These are phyloP conservation scores for Poecilia gillii DNA, from an alignment of 2,797 vertebrate species.

Conservation along the genomic window DNA sequence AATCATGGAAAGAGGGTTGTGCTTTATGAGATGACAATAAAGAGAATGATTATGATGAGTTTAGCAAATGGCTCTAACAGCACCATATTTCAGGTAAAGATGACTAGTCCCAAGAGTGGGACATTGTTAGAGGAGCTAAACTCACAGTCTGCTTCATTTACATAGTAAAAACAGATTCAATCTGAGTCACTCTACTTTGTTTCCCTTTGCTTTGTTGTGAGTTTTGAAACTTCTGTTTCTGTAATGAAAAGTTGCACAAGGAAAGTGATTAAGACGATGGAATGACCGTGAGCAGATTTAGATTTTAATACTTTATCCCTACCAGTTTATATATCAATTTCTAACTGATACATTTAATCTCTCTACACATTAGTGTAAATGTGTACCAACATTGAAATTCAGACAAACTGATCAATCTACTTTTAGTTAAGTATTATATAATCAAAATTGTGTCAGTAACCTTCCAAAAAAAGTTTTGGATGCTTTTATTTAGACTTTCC, in stretches of 20 bases:
- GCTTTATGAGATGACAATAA: slow-evolving; percentile 29
- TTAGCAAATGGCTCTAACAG: slow-evolving; percentile 13
- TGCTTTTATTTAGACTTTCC: neutral
- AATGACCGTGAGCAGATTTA: slow-evolving; percentile 31
- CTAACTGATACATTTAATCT: slow-evolving; percentile 5
- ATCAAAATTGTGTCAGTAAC: neutral
- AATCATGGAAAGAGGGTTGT: slow-evolving; percentile 45
- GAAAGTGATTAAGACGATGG: slow-evolving; percentile 26
- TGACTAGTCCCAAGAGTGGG: neutral
- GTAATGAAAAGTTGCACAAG: slow-evolving; percentile 60
- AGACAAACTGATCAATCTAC: neutral
- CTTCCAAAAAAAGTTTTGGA: neutral
- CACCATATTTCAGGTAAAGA: slow-evolving; percentile 8
- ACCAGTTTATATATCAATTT: slow-evolving; percentile 3
- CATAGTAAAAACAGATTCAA: neutral
- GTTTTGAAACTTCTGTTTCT: slow-evolving; percentile 42
- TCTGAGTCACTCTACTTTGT: neutral
- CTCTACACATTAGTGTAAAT: slow-evolving; percentile 2
- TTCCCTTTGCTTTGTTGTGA: slow-evolving; percentile 18
- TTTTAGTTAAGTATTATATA: neutral
- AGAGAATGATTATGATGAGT: slow-evolving; percentile 26
- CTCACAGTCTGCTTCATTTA: neutral
- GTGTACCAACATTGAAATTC: slow-evolving; percentile 1
- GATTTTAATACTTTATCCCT: slow-evolving; percentile 37
- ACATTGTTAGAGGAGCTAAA: neutral